A percentile compares a stretch with the other conserved stretches of the same genome.
phyloP scores from a whole-genome alignment of 2,888 invertebrate species.

The Bellardia bayeri region DNA sequence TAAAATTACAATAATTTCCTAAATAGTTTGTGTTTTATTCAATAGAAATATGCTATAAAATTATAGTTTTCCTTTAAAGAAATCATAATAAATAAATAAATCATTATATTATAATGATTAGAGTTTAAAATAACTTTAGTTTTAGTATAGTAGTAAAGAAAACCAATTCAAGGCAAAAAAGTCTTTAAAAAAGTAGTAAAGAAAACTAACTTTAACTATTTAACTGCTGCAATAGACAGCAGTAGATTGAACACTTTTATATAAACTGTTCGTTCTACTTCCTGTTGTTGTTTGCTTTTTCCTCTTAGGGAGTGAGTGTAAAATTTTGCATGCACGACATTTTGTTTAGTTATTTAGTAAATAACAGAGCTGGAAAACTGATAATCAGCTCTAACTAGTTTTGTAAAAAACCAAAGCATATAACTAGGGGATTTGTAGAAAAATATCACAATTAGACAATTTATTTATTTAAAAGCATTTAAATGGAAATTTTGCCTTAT shows the following conservation, averaged over 20 bases:
- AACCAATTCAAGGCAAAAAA: constrained; percentile 13
- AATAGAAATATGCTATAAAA: too few species aligned
- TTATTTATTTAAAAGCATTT: too few species aligned
- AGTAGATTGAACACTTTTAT: background rate
- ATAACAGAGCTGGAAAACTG: background rate
- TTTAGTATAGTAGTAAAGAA: background rate
- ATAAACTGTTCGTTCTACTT: background rate
- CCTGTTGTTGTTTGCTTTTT: constrained; percentile 22
- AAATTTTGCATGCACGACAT: background rate
- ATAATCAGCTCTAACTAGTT: background rate
- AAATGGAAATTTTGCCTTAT: too few species aligned
- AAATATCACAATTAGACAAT: too few species aligned
- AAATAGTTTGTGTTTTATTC: too few species aligned
- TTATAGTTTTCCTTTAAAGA: background rate
- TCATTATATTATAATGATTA: background rate
- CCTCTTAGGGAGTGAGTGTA: too few species aligned
- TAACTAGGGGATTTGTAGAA: too few species aligned
- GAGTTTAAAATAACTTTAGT: background rate
- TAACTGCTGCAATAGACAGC: constrained; percentile 2
- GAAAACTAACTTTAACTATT: background rate
- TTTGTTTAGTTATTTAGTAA: background rate
- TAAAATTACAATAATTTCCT: too few species aligned
- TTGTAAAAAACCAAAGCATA: too few species aligned
- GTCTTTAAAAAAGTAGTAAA: background rate
- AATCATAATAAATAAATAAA: too few species aligned